Percentiles rank a stretch among this genome's conserved stretches.
These are phyloP conservation scores for Corythoichthys intestinalis DNA, from an alignment of 2,113 vertebrate genomes.

Conservation along the genomic window DNA sequence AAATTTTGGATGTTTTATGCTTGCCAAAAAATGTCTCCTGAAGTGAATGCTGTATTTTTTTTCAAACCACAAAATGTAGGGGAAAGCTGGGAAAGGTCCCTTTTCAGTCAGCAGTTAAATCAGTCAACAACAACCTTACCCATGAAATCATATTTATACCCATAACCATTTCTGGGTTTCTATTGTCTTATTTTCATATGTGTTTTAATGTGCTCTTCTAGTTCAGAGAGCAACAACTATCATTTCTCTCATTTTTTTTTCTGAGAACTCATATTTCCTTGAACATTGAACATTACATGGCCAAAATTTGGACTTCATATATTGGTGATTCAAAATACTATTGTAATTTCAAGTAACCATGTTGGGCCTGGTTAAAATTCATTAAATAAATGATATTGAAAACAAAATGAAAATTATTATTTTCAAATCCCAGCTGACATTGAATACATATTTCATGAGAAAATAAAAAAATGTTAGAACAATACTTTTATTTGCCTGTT, in stretches of 20 bases:
- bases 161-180: not conserved
- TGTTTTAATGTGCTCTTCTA: conserved; percentile 13
- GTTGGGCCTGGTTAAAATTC: not conserved
- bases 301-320: not conserved
- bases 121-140: not conserved
- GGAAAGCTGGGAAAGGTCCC: not conserved
- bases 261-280: conserved; percentile 8
- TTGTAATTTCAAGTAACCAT: conserved; percentile 22
- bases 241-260: conserved; percentile 3
- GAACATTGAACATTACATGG: conserved; percentile 10
- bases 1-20: not conserved
- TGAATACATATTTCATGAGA: too few species aligned
- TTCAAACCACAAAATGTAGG: not conserved
- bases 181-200: not conserved
- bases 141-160: conserved; percentile 39
- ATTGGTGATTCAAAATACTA: not conserved
- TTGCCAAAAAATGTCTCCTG: not conserved
- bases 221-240: conserved; percentile 12
- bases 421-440: too few species aligned
- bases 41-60: not conserved
- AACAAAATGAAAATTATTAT: too few species aligned
- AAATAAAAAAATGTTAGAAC: too few species aligned
- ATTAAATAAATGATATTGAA: not conserved
- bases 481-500: too few species aligned
- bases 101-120: not conserved